These are phyloP conservation scores for Ormyrus nitidulus DNA, from an alignment of 2,888 invertebrate genomes.

Conservation along the genomic window DNA sequence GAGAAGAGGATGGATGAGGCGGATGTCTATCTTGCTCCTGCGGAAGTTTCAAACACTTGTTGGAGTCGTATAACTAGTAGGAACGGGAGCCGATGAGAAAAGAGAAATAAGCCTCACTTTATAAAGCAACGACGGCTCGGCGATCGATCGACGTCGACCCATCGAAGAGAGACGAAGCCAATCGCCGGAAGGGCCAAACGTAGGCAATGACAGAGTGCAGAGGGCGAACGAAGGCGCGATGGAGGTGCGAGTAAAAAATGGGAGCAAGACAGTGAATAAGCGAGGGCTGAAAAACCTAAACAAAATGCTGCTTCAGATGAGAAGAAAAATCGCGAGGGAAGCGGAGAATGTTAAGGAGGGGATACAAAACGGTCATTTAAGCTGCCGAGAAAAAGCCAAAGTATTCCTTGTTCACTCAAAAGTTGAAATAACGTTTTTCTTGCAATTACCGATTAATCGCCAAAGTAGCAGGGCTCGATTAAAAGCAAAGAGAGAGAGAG, in stretches of 20 bases:
- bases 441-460: not conserved
- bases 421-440: not conserved
- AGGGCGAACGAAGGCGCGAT: not conserved
- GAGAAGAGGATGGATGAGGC: slow-evolving; percentile 20
- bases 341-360: not conserved
- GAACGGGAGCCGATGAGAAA: slow-evolving; percentile 35
- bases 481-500: not conserved
- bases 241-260: slow-evolving; percentile 44
- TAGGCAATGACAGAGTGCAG: slow-evolving; percentile 38
- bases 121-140: slow-evolving; percentile 4
- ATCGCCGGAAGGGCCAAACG: slow-evolving; percentile 33
- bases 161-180: slow-evolving; percentile 11
- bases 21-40: slow-evolving; percentile 44
- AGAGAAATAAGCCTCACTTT: slow-evolving; percentile 52
- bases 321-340: slow-evolving; percentile 40
- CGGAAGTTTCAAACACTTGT: slow-evolving; percentile 52
- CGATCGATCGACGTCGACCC: slow-evolving; percentile 41
- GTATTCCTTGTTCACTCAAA: not conserved
- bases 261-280: slow-evolving; percentile 28
- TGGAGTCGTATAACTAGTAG: slow-evolving; percentile 38
- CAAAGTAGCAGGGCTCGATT: not conserved
- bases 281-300: slow-evolving; percentile 28
- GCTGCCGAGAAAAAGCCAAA: not conserved
- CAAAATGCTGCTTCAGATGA: slow-evolving; percentile 22
- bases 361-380: not conserved